Evolutionary conservation across 2,888 invertebrate genomes (phyloP).

Genomic region (Lasioglossum morio): DNA sequence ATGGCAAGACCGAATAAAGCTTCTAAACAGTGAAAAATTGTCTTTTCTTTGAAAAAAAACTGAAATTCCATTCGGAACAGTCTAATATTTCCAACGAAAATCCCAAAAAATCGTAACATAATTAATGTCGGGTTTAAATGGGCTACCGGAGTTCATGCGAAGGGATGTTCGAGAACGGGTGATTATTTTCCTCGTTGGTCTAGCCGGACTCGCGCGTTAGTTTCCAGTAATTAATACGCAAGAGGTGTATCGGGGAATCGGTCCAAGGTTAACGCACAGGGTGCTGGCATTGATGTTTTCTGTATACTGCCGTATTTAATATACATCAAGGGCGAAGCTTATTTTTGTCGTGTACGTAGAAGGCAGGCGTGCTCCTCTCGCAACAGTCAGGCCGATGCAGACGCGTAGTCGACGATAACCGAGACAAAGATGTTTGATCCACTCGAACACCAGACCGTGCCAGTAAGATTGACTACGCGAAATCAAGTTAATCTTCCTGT

Average conservation of each 20-base stretch:
- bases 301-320: slow-evolving; percentile 42
- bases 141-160: too few species aligned
- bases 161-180: neutral
- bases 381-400: slow-evolving; percentile 41
- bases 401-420: slow-evolving; percentile 40
- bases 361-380: slow-evolving; percentile 40
- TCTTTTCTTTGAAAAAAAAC: too few species aligned
- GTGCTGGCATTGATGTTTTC: slow-evolving; percentile 12
- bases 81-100: too few species aligned
- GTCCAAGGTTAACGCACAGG: slow-evolving; percentile 16
- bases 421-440: slow-evolving; percentile 64
- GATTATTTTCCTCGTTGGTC: neutral
- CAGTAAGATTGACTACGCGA: slow-evolving; percentile 56
- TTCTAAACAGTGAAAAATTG: too few species aligned
- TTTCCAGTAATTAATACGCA: neutral
- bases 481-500: slow-evolving; percentile 50
- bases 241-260: neutral
- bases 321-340: slow-evolving; percentile 54
- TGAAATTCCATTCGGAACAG: too few species aligned
- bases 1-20: too few species aligned
- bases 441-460: slow-evolving; percentile 48
- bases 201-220: neutral
- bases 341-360: slow-evolving; percentile 45
- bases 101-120: too few species aligned
- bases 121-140: neutral